These are phyloP conservation scores for Mus spretus DNA, from an alignment of 2,797 vertebrate genomes.

Conservation along the genomic window DNA sequence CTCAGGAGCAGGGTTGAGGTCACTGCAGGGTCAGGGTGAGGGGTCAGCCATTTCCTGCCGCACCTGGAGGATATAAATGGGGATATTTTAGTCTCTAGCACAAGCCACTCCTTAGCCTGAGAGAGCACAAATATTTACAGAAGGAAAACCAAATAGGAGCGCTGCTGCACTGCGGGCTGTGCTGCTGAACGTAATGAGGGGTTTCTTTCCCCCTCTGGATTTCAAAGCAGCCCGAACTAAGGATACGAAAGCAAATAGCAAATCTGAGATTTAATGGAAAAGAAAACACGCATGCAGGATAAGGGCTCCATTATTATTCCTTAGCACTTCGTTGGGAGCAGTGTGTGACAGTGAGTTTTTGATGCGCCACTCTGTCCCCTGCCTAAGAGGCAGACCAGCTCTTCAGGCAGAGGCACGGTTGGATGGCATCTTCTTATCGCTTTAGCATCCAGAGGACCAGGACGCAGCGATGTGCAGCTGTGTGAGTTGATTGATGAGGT, in stretches of 20 bases:
- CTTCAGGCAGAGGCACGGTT: background rate
- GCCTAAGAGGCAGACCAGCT: background rate
- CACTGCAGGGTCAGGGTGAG: constrained; percentile 75
- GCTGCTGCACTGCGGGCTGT: constrained; percentile 49
- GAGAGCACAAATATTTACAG: constrained; percentile 87
- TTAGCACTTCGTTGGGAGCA: constrained; percentile 50
- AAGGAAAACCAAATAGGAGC: constrained; percentile 82
- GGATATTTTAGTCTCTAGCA: constrained; percentile 78
- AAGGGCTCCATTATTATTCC: constrained; percentile 78
- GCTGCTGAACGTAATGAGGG: constrained; percentile 80
- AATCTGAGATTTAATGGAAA: constrained; percentile 82
- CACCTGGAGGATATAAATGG: constrained; percentile 85
- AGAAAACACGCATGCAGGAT: constrained; percentile 77
- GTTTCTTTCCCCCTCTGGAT: constrained; percentile 82
- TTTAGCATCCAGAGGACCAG: background rate
- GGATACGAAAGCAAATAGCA: constrained; percentile 80
- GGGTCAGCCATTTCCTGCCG: constrained; percentile 78
- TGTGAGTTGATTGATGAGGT: background rate
- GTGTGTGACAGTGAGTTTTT: constrained; percentile 18
- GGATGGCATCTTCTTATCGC: background rate
- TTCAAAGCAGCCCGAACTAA: constrained; percentile 81
- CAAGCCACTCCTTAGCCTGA: constrained; percentile 83
- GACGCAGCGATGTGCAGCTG: background rate
- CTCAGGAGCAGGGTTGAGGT: constrained; percentile 67
- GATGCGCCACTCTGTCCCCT: constrained; percentile 10